Percentiles rank a stretch among this genome's conserved stretches.
Conservation (phyloP, 2,797 vertebrate species). For the Amblyopsis hoosieri region DNA sequence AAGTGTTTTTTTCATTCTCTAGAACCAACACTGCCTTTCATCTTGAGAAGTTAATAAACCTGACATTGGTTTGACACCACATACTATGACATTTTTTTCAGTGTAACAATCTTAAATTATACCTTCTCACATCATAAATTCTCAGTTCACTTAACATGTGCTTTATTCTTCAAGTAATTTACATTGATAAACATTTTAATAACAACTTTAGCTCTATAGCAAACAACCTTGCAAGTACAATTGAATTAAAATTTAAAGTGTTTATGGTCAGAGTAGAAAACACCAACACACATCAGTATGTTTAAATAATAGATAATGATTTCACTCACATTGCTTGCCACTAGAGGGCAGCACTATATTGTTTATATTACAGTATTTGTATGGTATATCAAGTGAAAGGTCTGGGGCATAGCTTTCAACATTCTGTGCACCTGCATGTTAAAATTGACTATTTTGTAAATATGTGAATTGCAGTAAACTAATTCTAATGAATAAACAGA, state of each 20-base stretch:
- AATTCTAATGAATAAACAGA: not conserved
- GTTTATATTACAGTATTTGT: conserved; percentile 14
- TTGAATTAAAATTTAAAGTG: too few species aligned
- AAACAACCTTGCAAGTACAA: too few species aligned
- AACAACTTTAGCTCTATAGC: too few species aligned
- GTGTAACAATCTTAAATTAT: not conserved
- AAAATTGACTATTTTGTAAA: not conserved
- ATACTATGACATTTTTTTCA: not conserved
- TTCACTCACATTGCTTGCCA: not conserved
- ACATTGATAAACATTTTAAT: too few species aligned
- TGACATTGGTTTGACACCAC: not conserved
- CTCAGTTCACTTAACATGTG: too few species aligned
- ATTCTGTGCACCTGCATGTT: not conserved
- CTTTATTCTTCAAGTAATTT: too few species aligned
- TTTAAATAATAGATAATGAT: not conserved
- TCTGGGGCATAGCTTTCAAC: not conserved
- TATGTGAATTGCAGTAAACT: not conserved
- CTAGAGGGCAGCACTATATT: conserved; percentile 37
- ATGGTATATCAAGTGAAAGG: too few species aligned
- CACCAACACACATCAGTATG: too few species aligned
- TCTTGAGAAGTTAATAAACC: conserved; percentile 12
- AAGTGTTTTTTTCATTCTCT: conserved; percentile 11
- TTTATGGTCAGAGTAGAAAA: too few species aligned
- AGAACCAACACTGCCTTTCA: conserved; percentile 19
- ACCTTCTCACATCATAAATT: not conserved